Conservation (phyloP, 2,797 vertebrate genomes). For the Setipinna tenuifilis region DNA sequence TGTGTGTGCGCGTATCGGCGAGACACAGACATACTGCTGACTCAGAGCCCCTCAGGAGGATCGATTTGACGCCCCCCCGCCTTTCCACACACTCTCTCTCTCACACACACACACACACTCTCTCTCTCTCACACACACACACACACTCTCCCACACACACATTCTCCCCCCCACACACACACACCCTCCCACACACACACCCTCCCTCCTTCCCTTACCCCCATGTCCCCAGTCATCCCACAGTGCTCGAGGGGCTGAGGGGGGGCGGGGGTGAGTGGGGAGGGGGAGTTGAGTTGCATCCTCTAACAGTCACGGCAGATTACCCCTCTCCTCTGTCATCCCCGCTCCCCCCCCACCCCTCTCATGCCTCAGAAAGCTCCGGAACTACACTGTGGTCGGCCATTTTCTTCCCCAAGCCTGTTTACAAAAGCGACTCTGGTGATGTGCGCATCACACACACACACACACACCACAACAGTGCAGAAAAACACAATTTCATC, state of each 20-base stretch:
- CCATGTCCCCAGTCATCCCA: background rate
- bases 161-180: background rate
- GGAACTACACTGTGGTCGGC: background rate
- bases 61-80: background rate
- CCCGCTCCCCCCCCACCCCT: background rate
- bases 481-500: background rate
- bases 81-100: background rate
- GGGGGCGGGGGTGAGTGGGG: background rate
- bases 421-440: background rate
- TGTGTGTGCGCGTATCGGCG: background rate
- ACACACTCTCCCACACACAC: background rate
- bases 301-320: slow-evolving; percentile 34
- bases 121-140: background rate
- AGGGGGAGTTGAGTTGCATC: background rate
- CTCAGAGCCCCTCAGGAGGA: slow-evolving; percentile 37
- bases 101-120: background rate
- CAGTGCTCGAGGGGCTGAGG: background rate
- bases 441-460: background rate
- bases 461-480: slow-evolving; percentile 30
- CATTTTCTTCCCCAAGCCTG: background rate
- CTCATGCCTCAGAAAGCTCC: slow-evolving; percentile 6
- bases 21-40: slow-evolving; percentile 35
- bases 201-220: background rate
- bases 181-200: slow-evolving; percentile 12
- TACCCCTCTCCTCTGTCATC: slow-evolving; percentile 20